Percentiles rank a stretch among this genome's conserved stretches.
Conservation (phyloP, 2,888 invertebrate species). For the Macrostomum cliftonense region DNA sequence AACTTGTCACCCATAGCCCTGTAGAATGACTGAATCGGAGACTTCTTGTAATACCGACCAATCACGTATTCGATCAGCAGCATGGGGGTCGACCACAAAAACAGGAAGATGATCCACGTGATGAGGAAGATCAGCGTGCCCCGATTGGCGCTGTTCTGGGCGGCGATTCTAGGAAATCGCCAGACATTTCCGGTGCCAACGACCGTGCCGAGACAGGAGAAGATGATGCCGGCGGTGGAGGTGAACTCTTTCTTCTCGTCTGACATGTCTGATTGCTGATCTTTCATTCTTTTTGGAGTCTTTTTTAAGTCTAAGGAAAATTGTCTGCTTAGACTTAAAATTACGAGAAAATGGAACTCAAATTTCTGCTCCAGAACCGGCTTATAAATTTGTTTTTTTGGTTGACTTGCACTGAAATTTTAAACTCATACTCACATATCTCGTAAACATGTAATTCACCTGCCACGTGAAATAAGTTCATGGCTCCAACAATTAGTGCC, state of each 20-base stretch:
- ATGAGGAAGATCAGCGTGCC: conserved; percentile 26
- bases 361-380: too few species aligned
- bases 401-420: too few species aligned
- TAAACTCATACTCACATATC: too few species aligned
- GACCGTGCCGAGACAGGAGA: conserved; percentile 26
- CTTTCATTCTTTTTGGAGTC: too few species aligned
- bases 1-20: conserved; percentile 19
- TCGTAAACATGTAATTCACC: too few species aligned
- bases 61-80: conserved; percentile 25
- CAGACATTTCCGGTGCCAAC: conserved; percentile 32
- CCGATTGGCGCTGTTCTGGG: conserved; percentile 22
- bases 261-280: too few species aligned
- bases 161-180: conserved; percentile 28
- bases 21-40: conserved; percentile 22
- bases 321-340: too few species aligned
- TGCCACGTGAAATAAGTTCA: too few species aligned
- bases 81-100: conserved; percentile 29
- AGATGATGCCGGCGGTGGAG: conserved; percentile 5
- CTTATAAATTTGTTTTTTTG: too few species aligned
- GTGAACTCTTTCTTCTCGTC: conserved; percentile 3
- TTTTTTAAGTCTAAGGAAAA: too few species aligned
- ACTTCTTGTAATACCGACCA: conserved; percentile 23
- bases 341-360: too few species aligned
- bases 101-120: conserved; percentile 24
- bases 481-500: too few species aligned